phyloP scores from a whole-genome alignment of 2,113 vertebrate genomes.

The Paramormyrops kingsleyae region DNA sequence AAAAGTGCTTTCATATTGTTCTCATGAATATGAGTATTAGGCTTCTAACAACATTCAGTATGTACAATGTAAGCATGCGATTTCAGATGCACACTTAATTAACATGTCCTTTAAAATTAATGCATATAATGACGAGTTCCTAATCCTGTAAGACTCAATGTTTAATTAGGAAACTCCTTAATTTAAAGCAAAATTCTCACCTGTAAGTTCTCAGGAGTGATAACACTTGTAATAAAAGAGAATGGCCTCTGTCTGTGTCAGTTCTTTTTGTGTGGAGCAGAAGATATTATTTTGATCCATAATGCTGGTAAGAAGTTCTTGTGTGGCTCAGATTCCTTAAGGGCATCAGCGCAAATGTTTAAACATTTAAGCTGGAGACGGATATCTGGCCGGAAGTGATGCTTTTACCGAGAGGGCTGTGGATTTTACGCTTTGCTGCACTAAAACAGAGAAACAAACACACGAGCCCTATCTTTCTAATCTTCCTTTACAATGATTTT shows the following conservation, averaged over 20 bases:
- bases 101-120: neutral
- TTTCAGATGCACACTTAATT: neutral
- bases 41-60: neutral
- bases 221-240: constrained; percentile 1
- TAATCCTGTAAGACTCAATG: neutral
- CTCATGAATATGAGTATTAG: neutral
- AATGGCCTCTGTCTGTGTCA: neutral
- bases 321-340: neutral
- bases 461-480: neutral
- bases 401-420: neutral
- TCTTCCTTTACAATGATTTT: neutral
- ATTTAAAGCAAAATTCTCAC: neutral
- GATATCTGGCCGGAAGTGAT: neutral
- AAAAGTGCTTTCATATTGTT: neutral
- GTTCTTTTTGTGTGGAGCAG: neutral
- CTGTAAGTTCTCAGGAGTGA: neutral
- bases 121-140: neutral
- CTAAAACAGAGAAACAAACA: neutral
- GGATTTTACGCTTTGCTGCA: no score
- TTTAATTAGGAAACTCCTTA: neutral
- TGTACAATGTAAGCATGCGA: neutral
- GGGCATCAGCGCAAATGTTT: neutral
- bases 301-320: neutral
- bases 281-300: neutral
- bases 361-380: neutral